phyloP scores from a whole-genome alignment of 2,888 invertebrate genomes.

The Orthosia gothica region DNA sequence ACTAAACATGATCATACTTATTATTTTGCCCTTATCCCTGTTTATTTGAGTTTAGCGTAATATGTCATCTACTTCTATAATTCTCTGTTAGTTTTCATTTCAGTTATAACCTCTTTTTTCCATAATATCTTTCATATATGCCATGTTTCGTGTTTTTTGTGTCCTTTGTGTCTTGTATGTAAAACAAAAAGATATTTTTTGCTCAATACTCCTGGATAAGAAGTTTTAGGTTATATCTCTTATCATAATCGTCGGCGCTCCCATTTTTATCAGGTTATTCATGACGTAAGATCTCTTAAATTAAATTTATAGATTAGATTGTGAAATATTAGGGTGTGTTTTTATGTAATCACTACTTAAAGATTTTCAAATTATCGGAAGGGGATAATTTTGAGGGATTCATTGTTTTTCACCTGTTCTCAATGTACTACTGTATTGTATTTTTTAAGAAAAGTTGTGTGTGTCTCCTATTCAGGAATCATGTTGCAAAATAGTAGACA shows the following conservation, averaged over 20 bases:
- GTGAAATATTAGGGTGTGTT: neutral
- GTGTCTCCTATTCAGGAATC: neutral
- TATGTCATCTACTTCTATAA: too few relatives aligned
- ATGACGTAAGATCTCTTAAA: neutral
- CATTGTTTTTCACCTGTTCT: neutral
- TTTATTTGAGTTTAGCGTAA: too few relatives aligned
- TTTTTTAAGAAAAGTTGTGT: neutral
- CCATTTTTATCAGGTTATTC: constrained; percentile 2
- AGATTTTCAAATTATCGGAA: neutral
- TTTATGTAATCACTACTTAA: neutral
- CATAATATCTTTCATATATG: too few relatives aligned
- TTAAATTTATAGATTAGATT: neutral
- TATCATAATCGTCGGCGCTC: neutral
- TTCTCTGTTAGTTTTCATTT: too few relatives aligned
- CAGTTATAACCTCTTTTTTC: too few relatives aligned
- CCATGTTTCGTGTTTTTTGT: too few relatives aligned
- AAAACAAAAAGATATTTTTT: too few relatives aligned
- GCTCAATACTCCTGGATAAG: too few relatives aligned
- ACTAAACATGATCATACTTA: too few relatives aligned
- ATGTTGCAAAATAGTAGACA: neutral
- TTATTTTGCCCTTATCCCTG: too few relatives aligned
- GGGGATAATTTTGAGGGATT: neutral
- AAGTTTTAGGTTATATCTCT: neutral
- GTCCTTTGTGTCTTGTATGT: too few relatives aligned
- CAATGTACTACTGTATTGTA: neutral